phyloP scores from a whole-genome alignment of 1,140 invertebrate species.

The Bombus balteatus region DNA sequence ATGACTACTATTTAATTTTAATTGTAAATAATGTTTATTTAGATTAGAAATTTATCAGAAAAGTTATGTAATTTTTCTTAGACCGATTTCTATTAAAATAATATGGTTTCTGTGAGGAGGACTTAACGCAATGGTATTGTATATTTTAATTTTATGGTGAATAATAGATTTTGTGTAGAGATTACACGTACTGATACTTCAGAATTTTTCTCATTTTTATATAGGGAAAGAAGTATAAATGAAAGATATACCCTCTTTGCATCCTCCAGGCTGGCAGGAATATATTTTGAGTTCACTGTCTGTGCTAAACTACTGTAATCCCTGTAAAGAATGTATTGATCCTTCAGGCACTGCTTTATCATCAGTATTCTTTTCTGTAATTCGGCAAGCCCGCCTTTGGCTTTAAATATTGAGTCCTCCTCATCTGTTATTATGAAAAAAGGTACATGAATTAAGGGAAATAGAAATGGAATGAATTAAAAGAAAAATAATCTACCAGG shows the following conservation, averaged over 20 bases:
- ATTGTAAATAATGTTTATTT: not conserved
- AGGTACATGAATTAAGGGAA: not conserved
- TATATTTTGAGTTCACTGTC: constrained; percentile 72
- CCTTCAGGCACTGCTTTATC: constrained; percentile 75
- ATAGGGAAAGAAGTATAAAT: not conserved
- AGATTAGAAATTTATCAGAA: not conserved
- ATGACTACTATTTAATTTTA: not conserved
- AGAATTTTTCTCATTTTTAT: not conserved
- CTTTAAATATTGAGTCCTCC: not conserved
- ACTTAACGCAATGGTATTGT: not conserved
- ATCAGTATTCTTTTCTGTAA: constrained; percentile 64
- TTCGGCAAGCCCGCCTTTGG: constrained; percentile 24
- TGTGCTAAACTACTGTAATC: constrained; percentile 69
- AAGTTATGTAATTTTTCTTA: not conserved
- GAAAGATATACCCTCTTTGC: constrained; percentile 67
- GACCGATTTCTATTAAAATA: not conserved
- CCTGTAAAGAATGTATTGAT: constrained; percentile 75
- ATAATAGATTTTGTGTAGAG: not conserved
- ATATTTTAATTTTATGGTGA: not conserved
- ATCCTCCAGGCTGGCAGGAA: constrained; percentile 68
- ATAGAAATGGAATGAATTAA: not conserved
- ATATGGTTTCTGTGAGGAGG: not conserved
- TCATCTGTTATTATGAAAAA: constrained; percentile 51
- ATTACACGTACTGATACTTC: not conserved
- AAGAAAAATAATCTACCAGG: constrained; percentile 2